Percentiles rank a stretch among this genome's conserved stretches.
phyloP scores from a whole-genome alignment of 2,113 vertebrate species.

The Dissostichus mawsoni region DNA sequence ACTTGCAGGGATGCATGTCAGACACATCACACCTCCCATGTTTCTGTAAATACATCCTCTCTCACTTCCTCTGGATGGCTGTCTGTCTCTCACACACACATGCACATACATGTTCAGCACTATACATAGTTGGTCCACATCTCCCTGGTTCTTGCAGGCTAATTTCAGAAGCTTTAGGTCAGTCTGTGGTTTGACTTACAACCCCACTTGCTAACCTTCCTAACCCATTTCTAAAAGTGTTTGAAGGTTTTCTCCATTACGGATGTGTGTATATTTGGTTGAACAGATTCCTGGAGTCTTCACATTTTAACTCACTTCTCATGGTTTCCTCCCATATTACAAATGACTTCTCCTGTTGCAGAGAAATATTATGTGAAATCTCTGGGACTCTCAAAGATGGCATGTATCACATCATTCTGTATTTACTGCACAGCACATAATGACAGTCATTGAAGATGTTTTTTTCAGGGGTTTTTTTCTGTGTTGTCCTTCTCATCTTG shows the following conservation, averaged over 20 bases:
- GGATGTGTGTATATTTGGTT: slow-evolving; percentile 6
- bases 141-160: slow-evolving; percentile 38
- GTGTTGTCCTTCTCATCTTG: too few relatives aligned
- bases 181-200: slow-evolving; percentile 49
- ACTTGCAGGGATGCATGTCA: slow-evolving; percentile 53
- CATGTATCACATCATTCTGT: not conserved
- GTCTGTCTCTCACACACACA: not conserved
- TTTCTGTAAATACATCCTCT: slow-evolving; percentile 52
- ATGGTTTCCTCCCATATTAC: not conserved
- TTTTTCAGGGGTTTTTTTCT: too few relatives aligned
- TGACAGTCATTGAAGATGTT: too few relatives aligned
- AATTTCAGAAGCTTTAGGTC: slow-evolving; percentile 69
- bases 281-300: not conserved
- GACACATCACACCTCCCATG: slow-evolving; percentile 45
- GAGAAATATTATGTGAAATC: not conserved
- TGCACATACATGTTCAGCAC: slow-evolving; percentile 22
- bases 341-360: not conserved
- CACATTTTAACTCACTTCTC: not conserved
- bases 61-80: not conserved
- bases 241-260: slow-evolving; percentile 7
- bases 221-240: not conserved
- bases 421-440: not conserved
- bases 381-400: not conserved
- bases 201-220: slow-evolving; percentile 37
- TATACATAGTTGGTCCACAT: slow-evolving; percentile 61